Base-by-base conservation (phyloP, 92 coral and sea anemone species). In the Actinernus sp. region DNA sequence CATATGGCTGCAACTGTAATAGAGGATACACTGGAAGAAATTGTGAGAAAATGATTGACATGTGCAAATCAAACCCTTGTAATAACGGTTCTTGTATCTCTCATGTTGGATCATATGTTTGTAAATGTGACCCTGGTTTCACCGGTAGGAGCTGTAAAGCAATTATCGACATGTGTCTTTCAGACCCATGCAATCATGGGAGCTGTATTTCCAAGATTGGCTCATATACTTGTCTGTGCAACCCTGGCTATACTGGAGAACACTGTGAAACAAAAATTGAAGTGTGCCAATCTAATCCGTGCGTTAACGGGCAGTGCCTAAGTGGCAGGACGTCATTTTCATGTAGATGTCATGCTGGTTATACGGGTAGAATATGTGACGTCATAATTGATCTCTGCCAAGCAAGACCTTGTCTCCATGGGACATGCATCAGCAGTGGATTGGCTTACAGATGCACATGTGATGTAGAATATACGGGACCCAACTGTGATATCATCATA, bases 41-140 rank as follows among this genome's bases (percentile, higher is more conserved):
- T 0, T 88, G 94, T 31, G 86, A 81, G n/a, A 34, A 70, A 30
- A 31, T 46, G 32, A 54, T 63, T 5, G 71, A 84, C 61, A 70
- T 74, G 21, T 92, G 98, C 32, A 47, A 44, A 31, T 62, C 86
- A 28, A 86, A 73, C 25, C 97, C 97, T 26, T 92, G 97, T 56
- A 78, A 41, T 25, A 60, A 63, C 20, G 98, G 98, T 4, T 25
- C 9, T 8, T 92, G 98, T 32, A 27, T 59, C 24, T 10, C 74
- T 44, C 61, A 68, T 6, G 56, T 33, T 7, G 52, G 52, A 7
- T 59, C 82, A 13, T 84, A 69, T 40, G 36, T 61, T 18, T 92
- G 98, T 33, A 12, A 14, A n/a, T 92, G 98, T 43, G 55, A 41
- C 5, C 31, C 45, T 3, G 53, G 79, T 20, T 88, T 75, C 76